Conservation (phyloP, 2,797 vertebrate genomes). For the Notolepis coatsorum region DNA sequence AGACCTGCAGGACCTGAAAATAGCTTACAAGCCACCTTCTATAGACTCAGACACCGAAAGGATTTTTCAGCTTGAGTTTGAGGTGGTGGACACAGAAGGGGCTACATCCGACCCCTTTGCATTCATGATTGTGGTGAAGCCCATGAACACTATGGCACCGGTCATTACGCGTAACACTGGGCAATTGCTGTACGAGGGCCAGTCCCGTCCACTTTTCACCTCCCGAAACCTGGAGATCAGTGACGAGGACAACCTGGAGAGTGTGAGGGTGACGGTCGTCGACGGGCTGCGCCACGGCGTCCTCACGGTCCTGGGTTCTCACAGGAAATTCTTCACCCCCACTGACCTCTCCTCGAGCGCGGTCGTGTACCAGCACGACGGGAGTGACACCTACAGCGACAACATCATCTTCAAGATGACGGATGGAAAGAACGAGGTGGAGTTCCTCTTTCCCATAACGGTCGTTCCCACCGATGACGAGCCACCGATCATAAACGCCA, state of each 20-base stretch:
- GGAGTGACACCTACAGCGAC: slow-evolving; percentile 92
- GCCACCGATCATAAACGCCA: slow-evolving; percentile 91
- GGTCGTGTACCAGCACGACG: slow-evolving; percentile 93
- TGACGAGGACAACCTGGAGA: slow-evolving; percentile 90
- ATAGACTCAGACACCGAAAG: slow-evolving; percentile 90
- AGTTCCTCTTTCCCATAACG: slow-evolving; percentile 95
- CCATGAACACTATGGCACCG: slow-evolving; percentile 93
- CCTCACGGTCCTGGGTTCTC: slow-evolving; percentile 82
- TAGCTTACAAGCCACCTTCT: slow-evolving; percentile 91
- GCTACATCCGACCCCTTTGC: slow-evolving; percentile 92
- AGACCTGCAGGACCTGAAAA: slow-evolving; percentile 90
- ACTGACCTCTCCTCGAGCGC: slow-evolving; percentile 84
- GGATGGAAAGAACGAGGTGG: slow-evolving; percentile 90
- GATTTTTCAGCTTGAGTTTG: slow-evolving; percentile 92
- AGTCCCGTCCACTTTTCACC: slow-evolving; percentile 89
- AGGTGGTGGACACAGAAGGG: slow-evolving; percentile 92
- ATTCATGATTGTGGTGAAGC: slow-evolving; percentile 96
- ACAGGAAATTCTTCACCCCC: slow-evolving; percentile 85
- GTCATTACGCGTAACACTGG: slow-evolving; percentile 93
- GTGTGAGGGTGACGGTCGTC: slow-evolving; percentile 86
- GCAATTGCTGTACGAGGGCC: slow-evolving; percentile 95
- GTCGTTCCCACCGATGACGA: slow-evolving; percentile 94
- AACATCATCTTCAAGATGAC: slow-evolving; percentile 93
- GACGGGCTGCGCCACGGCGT: slow-evolving; percentile 90
- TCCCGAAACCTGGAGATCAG: slow-evolving; percentile 89